Conservation (phyloP, 2,888 invertebrate genomes). For the Plusia festucae region DNA sequence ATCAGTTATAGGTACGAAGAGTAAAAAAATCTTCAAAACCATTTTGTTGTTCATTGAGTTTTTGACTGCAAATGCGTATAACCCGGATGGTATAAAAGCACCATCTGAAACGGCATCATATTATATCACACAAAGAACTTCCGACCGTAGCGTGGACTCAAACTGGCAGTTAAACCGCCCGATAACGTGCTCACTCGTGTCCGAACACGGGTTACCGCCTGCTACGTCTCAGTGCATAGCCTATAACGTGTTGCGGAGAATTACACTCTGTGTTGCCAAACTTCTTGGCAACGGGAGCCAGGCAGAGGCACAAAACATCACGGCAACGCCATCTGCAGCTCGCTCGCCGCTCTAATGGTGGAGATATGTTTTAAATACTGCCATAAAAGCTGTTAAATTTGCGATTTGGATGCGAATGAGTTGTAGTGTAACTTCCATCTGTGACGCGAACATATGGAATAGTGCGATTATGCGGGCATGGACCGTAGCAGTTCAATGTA, state of each 20-base stretch:
- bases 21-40: not conserved
- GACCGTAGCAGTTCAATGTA: not conserved
- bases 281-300: slow-evolving; percentile 40
- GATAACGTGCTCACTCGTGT: slow-evolving; percentile 1
- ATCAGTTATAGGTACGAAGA: not conserved
- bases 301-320: slow-evolving; percentile 15
- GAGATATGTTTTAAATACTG: slow-evolving; percentile 41
- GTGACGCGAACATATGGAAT: not conserved
- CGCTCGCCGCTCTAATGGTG: slow-evolving; percentile 27
- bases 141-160: not conserved
- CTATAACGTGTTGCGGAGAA: not conserved
- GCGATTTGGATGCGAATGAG: slow-evolving; percentile 13
- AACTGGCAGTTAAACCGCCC: not conserved
- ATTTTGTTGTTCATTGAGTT: not conserved
- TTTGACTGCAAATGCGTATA: not conserved
- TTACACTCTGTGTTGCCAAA: slow-evolving; percentile 11
- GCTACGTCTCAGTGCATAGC: slow-evolving; percentile 3
- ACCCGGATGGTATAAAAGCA: not conserved
- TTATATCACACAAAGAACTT: not conserved
- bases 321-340: slow-evolving; percentile 23
- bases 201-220: not conserved
- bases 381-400: slow-evolving; percentile 30
- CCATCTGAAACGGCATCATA: not conserved
- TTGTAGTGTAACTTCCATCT: slow-evolving; percentile 6
- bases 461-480: not conserved